Conservation (phyloP, 2,888 invertebrate genomes). For the Drosophila ezoana region DNA sequence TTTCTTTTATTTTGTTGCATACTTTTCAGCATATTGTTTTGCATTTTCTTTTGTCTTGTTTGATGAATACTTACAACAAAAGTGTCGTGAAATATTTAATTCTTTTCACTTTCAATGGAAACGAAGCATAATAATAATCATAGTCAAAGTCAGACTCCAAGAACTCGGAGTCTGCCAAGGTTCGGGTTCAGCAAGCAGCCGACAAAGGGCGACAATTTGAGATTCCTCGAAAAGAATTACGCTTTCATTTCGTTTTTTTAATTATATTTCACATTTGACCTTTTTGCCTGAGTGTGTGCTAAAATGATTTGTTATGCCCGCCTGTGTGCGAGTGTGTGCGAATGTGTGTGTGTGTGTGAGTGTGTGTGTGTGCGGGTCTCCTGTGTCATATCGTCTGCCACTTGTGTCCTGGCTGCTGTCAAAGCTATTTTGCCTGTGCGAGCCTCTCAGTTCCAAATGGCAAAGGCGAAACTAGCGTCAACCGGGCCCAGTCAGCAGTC, state of each 20-base stretch:
- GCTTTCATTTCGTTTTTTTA: slow-evolving; percentile 60
- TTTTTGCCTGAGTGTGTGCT: slow-evolving; percentile 35
- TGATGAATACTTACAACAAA: no score
- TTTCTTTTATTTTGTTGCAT: slow-evolving; percentile 2
- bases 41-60: no score
- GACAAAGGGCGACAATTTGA: slow-evolving; percentile 58
- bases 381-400: slow-evolving; percentile 11
- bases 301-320: slow-evolving; percentile 13
- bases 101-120: no score
- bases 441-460: slow-evolving; percentile 64
- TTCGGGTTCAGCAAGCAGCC: slow-evolving; percentile 15
- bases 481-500: slow-evolving; percentile 31
- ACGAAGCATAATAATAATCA: not conserved
- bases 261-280: slow-evolving; percentile 61
- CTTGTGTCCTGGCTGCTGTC: slow-evolving; percentile 38
- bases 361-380: slow-evolving; percentile 7
- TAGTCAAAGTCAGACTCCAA: not conserved
- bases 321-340: slow-evolving; percentile 9
- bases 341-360: slow-evolving; percentile 9
- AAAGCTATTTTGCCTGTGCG: slow-evolving; percentile 21
- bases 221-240: slow-evolving; percentile 69
- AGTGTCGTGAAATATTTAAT: no score
- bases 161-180: slow-evolving; percentile 15
- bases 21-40: slow-evolving; percentile 1
- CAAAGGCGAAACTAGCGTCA: slow-evolving; percentile 74